Percentiles rank a stretch among this genome's conserved stretches.
Conservation (phyloP, 1,140 invertebrate genomes). For the Scaptomyza graminum region DNA sequence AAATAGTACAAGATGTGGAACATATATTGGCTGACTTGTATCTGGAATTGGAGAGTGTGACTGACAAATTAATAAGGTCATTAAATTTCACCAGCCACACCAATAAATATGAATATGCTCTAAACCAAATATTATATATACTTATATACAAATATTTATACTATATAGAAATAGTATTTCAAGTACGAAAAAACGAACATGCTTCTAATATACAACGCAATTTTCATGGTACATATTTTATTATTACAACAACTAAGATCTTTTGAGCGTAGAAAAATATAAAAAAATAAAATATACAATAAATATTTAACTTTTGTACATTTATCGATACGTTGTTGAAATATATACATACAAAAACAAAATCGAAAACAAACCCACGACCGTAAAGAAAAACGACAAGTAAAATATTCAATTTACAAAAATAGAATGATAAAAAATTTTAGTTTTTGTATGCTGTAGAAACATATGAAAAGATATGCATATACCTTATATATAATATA, state of each 20-base stretch:
- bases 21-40: no score
- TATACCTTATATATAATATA: slow-evolving; percentile 21
- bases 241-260: slow-evolving; percentile 6
- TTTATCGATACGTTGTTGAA: slow-evolving; percentile 36
- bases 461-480: slow-evolving; percentile 8
- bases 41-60: background rate
- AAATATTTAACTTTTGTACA: slow-evolving; percentile 50
- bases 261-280: slow-evolving; percentile 9
- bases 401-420: background rate
- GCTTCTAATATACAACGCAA: slow-evolving; percentile 19
- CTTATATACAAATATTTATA: slow-evolving; percentile 10
- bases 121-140: background rate
- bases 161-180: background rate
- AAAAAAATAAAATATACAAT: background rate
- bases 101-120: slow-evolving; percentile 1
- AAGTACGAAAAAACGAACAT: slow-evolving; percentile 17
- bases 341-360: slow-evolving; percentile 12
- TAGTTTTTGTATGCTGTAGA: slow-evolving; percentile 58
- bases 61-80: background rate
- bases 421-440: background rate
- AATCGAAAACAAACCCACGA: slow-evolving; percentile 61
- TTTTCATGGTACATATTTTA: background rate
- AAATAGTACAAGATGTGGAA: no score
- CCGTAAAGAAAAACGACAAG: slow-evolving; percentile 9
- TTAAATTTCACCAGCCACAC: no score